Conservation (phyloP, 2,888 invertebrate genomes). For the Caradrina clavipalpis region DNA sequence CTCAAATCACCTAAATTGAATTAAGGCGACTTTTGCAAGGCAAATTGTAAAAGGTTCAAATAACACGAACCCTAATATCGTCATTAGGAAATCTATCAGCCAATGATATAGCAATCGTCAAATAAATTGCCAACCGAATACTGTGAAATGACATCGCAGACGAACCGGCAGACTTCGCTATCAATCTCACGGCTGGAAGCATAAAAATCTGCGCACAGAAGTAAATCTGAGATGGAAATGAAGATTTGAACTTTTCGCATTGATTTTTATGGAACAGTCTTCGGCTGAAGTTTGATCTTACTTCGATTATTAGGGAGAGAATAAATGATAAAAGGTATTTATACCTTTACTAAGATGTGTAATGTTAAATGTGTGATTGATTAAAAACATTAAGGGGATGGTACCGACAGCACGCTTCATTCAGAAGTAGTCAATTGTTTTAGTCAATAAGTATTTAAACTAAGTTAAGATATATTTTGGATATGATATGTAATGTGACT, state of each 20-base stretch:
- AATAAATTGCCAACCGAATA: conserved; percentile 36
- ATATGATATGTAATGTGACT: no score
- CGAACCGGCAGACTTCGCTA: conserved; percentile 16
- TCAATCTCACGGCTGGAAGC: conserved; percentile 45
- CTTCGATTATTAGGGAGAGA: background rate
- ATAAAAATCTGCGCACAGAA: conserved; percentile 36
- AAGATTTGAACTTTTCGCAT: conserved; percentile 20
- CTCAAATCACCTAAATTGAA: no score
- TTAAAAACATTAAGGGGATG: no score
- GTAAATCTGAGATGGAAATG: conserved; percentile 30
- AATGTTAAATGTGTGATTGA: no score
- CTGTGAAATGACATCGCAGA: conserved; percentile 46
- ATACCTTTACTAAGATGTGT: no score
- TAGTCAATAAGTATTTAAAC: no score
- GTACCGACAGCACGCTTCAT: no score
- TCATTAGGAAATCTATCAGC: conserved; percentile 21
- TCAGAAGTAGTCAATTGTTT: no score
- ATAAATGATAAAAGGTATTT: no score
- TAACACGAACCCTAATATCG: conserved; percentile 1
- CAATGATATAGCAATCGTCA: conserved; percentile 38
- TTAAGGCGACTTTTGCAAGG: no score
- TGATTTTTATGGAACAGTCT: conserved; percentile 11
- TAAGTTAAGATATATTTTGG: no score
- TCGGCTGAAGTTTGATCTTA: background rate
- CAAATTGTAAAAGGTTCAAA: background rate